These are phyloP conservation scores for Enhydra lutris DNA, from an alignment of 2,113 vertebrate genomes.

Conservation along the genomic window DNA sequence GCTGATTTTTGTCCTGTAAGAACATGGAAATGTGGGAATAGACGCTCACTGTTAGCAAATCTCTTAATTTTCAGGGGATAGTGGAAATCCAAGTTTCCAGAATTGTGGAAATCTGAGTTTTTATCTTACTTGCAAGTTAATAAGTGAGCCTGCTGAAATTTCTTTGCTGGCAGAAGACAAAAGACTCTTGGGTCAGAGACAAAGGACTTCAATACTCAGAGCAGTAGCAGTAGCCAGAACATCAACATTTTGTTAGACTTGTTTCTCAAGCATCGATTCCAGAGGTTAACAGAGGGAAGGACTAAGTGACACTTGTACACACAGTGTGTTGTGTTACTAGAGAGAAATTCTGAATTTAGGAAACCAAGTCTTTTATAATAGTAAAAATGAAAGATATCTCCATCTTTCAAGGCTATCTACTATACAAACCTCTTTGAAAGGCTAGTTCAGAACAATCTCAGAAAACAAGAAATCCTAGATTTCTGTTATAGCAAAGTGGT, in stretches of 20 bases:
- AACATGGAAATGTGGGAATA: background rate
- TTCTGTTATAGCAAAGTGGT: conserved; percentile 53
- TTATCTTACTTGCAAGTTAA: background rate
- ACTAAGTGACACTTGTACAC: background rate
- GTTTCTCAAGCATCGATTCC: background rate
- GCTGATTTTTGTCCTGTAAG: background rate
- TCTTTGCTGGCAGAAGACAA: background rate
- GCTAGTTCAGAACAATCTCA: background rate
- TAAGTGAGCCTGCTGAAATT: background rate
- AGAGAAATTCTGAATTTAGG: background rate
- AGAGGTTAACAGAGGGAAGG: background rate
- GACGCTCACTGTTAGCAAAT: background rate
- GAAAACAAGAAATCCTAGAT: background rate
- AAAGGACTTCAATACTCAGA: background rate
- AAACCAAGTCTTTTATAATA: background rate
- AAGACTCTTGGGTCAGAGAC: background rate
- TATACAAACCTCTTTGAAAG: background rate
- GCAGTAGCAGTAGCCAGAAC: background rate
- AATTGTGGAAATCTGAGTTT: background rate
- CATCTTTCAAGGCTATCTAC: background rate
- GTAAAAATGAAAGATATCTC: background rate
- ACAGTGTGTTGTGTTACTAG: background rate
- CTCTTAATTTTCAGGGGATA: background rate
- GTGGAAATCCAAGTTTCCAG: background rate
- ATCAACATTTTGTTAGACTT: background rate